phyloP scores from a whole-genome alignment of 2,113 vertebrate species.

The Mastomys coucha region DNA sequence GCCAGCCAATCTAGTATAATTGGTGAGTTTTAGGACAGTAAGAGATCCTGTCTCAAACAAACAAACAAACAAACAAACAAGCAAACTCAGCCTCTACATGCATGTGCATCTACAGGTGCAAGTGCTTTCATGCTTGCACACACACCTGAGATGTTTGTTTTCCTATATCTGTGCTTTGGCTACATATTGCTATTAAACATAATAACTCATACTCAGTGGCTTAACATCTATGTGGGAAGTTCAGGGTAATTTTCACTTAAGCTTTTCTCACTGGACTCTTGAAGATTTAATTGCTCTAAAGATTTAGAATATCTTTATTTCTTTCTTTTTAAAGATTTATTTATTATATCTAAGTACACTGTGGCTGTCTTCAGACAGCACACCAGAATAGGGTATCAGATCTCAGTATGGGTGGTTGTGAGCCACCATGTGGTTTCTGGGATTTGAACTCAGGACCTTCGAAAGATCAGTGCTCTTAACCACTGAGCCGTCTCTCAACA shows the following conservation, averaged over 20 bases:
- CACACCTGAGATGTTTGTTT: not conserved
- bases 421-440: too few species aligned
- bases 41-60: not conserved
- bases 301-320: not conserved
- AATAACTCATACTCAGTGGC: not conserved
- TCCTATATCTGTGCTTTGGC: not conserved
- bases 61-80: not conserved
- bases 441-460: too few species aligned
- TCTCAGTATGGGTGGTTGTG: too few species aligned
- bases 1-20: not conserved
- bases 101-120: not conserved
- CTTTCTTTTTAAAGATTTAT: too few species aligned
- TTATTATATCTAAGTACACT: too few species aligned
- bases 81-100: not conserved
- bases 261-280: not conserved
- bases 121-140: not conserved
- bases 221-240: not conserved
- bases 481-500: not conserved
- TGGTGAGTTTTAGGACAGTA: not conserved
- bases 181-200: not conserved
- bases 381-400: too few species aligned
- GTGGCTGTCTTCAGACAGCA: too few species aligned
- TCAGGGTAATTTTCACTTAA: not conserved
- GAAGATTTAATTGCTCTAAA: not conserved
- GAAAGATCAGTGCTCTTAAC: too few species aligned